phyloP scores from a whole-genome alignment of 64 coral and sea anemone species.

The Pocillopora verrucosa region DNA sequence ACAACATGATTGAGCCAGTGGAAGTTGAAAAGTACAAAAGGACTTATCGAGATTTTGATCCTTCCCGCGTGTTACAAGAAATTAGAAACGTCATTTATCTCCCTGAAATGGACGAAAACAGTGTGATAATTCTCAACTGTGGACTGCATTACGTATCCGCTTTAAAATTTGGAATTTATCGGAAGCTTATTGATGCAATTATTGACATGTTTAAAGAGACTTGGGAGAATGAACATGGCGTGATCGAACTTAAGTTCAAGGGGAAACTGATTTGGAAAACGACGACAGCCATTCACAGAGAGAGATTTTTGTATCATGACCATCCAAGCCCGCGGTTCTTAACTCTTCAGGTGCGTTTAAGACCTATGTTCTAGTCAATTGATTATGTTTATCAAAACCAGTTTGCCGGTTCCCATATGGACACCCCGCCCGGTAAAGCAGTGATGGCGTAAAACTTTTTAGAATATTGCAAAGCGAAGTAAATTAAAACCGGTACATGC shows the following conservation, averaged over 20 bases:
- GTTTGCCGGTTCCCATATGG: no score
- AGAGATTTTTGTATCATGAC: conserved; percentile 67
- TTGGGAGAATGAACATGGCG: neutral
- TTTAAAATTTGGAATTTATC: conserved; percentile 72
- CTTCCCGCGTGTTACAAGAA: conserved; percentile 62
- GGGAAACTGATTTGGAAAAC: conserved; percentile 79
- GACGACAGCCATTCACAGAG: conserved; percentile 74
- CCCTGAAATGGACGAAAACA: conserved; percentile 75
- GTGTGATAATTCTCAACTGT: conserved; percentile 70
- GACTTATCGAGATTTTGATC: conserved; percentile 64
- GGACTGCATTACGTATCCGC: conserved; percentile 70
- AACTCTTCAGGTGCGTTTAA: conserved; percentile 69
- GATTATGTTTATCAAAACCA: no score
- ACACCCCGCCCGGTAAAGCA: no score
- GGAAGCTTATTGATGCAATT: conserved; percentile 55
- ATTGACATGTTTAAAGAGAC: conserved; percentile 45
- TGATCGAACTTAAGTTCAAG: conserved; percentile 24
- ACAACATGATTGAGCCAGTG: conserved; percentile 64
- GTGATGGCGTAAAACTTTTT: no score
- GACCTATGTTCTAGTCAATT: neutral
- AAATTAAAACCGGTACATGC: no score
- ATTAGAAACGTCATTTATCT: conserved; percentile 69
- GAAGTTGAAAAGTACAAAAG: conserved; percentile 38
- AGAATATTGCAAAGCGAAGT: no score
- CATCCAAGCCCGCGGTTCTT: conserved; percentile 73